phyloP scores from a whole-genome alignment of 2,113 vertebrate genomes.

The Actinemys pallida region DNA sequence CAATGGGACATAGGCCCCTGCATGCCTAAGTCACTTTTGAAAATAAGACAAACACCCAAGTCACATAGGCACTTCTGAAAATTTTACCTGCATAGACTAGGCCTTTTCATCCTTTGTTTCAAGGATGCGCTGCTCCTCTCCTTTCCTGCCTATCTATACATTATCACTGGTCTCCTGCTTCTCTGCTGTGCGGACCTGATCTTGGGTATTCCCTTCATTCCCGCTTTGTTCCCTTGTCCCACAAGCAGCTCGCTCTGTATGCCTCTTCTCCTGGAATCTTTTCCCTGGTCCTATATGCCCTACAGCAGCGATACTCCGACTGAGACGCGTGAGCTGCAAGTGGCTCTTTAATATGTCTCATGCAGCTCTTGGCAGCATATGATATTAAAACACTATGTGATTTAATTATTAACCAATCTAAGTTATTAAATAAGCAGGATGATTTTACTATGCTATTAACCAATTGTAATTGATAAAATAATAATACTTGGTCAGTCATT shows the following conservation, averaged over 20 bases:
- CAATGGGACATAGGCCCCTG: neutral
- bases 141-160: neutral
- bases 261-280: constrained; percentile 30
- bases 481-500: no score
- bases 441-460: no score
- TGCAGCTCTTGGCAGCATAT: no score
- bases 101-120: neutral
- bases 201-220: neutral
- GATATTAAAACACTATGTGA: no score
- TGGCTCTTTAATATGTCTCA: no score
- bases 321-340: no score
- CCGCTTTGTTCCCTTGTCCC: constrained; percentile 32
- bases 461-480: no score
- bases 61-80: neutral
- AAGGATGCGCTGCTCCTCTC: neutral
- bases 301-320: neutral
- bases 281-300: constrained; percentile 61
- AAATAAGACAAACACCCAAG: neutral
- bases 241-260: constrained; percentile 3
- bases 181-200: neutral
- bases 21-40: neutral
- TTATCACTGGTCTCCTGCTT: neutral
- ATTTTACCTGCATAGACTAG: neutral
- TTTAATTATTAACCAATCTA: no score
- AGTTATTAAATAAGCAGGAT: no score